Percentiles rank a stretch among this genome's conserved stretches.
Conservation (phyloP, 2,113 vertebrate genomes). For the Lophotis ruficrista region DNA sequence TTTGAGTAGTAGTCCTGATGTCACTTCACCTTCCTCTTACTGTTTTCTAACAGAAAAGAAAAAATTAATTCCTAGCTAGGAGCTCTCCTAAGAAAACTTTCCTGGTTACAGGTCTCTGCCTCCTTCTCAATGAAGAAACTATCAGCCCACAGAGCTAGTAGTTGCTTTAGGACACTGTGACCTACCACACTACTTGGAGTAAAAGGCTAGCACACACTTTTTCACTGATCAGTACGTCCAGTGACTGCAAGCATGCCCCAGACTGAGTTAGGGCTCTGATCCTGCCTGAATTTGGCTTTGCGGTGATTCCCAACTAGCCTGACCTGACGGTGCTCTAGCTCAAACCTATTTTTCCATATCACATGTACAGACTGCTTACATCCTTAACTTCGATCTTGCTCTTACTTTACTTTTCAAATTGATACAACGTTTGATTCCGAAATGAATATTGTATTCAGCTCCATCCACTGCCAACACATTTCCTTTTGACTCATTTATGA, state of each 20-base stretch:
- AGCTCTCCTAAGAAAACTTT: background rate
- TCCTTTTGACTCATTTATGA: constrained; percentile 12
- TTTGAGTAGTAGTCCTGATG: background rate
- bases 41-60: background rate
- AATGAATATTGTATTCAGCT: background rate
- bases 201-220: background rate
- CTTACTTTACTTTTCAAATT: background rate
- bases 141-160: background rate
- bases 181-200: background rate
- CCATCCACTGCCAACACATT: background rate
- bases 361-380: background rate
- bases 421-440: background rate
- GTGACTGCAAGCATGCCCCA: background rate
- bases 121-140: background rate
- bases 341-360: background rate
- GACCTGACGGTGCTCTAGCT: background rate
- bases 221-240: background rate
- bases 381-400: background rate
- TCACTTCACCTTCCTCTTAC: background rate
- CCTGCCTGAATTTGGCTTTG: background rate
- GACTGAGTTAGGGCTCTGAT: background rate
- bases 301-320: background rate
- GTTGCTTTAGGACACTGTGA: background rate
- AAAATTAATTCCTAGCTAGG: background rate
- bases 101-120: background rate